A percentile compares a stretch with the other conserved stretches of the same genome.
Conservation (phyloP, 2,113 vertebrate genomes). For the Eretmochelys imbricata region DNA sequence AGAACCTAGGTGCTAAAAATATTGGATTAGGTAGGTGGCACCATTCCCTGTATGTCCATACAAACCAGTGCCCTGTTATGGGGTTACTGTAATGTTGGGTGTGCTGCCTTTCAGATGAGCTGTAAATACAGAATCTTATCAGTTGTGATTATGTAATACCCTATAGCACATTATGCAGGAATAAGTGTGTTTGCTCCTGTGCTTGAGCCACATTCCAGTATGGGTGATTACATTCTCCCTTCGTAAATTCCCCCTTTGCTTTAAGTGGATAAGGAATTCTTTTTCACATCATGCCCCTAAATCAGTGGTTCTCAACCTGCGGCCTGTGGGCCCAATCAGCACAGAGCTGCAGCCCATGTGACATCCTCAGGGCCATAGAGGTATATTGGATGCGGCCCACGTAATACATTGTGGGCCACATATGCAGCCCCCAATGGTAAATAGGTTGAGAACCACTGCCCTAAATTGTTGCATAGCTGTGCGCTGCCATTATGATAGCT, state of each 20-base stretch:
- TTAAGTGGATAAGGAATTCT: not conserved
- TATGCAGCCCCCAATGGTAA: too few species aligned
- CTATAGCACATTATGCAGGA: not conserved
- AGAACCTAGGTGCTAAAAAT: slow-evolving; percentile 14
- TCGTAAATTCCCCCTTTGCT: not conserved
- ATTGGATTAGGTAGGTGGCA: slow-evolving; percentile 66
- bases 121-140: fast-evolving
- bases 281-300: not conserved
- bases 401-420: too few species aligned
- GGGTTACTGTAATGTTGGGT: not conserved
- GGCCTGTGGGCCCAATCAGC: too few species aligned
- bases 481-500: slow-evolving; percentile 23
- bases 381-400: too few species aligned
- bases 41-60: slow-evolving; percentile 57
- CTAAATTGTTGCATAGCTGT: not conserved
- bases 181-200: not conserved
- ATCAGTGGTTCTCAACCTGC: too few species aligned
- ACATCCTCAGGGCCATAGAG: too few species aligned
- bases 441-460: too few species aligned
- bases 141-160: not conserved
- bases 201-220: not conserved
- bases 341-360: too few species aligned
- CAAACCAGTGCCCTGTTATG: not conserved
- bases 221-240: not conserved
- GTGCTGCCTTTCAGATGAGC: not conserved